phyloP scores from a whole-genome alignment of 2,888 invertebrate species.

The Eurytoma californica region DNA sequence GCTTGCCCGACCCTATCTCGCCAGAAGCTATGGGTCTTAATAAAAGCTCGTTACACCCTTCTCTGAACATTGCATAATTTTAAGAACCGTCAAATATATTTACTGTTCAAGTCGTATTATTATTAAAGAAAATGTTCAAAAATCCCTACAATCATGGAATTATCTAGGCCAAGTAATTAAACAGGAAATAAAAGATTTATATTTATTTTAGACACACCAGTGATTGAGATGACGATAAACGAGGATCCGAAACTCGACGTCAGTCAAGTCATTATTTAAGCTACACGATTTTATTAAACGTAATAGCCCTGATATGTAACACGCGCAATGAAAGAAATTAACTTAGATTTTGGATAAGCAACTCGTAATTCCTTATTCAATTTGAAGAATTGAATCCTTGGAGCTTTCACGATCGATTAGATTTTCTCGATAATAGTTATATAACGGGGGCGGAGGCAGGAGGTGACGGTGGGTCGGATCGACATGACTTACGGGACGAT shows the following conservation, averaged over 20 bases:
- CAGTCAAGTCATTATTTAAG: no score
- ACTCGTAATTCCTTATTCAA: constrained; percentile 38
- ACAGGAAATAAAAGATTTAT: no score
- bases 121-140: no score
- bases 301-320: neutral
- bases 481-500: constrained; percentile 45
- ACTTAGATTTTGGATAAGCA: neutral
- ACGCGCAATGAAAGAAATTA: neutral
- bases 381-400: constrained; percentile 17
- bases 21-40: constrained; percentile 36
- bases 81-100: neutral
- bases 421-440: constrained; percentile 44
- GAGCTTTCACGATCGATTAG: constrained; percentile 35
- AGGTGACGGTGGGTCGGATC: constrained; percentile 19
- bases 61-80: no score
- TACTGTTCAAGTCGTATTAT: neutral
- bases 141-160: no score
- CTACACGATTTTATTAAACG: neutral
- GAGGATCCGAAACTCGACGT: no score
- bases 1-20: neutral
- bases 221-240: no score
- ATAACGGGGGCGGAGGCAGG: constrained; percentile 10
- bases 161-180: no score
- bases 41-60: constrained; percentile 42
- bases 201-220: no score